These are phyloP conservation scores for Trilocha varians DNA, from an alignment of 2,888 invertebrate species.

Conservation along the genomic window DNA sequence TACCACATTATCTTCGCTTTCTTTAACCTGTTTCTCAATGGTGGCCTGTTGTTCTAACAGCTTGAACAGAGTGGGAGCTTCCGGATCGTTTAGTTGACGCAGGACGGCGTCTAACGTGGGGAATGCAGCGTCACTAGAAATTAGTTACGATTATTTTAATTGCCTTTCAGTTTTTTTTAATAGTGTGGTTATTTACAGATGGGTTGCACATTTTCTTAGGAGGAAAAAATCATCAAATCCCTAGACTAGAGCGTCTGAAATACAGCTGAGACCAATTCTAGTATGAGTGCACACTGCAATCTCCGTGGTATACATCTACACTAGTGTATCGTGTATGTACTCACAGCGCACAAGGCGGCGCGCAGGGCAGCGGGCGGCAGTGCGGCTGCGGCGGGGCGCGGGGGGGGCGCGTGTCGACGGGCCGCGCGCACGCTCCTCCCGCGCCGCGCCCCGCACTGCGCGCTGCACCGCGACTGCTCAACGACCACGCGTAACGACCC, in stretches of 20 bases:
- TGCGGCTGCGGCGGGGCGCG: constrained; percentile 39
- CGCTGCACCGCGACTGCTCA: constrained; percentile 90
- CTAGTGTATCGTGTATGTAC: constrained; percentile 25
- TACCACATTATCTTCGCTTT: constrained; percentile 48
- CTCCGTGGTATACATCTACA: too few relatives aligned
- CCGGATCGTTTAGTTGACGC: constrained; percentile 73
- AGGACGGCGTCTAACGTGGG: constrained; percentile 88
- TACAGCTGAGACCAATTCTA: too few relatives aligned
- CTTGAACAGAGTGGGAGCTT: constrained; percentile 77
- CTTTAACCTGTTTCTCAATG: constrained; percentile 70
- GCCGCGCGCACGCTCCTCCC: constrained; percentile 47
- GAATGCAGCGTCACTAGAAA: constrained; percentile 87
- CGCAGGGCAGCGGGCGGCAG: constrained; percentile 35
- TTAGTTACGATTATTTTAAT: too few relatives aligned
- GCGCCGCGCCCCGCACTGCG: constrained; percentile 82
- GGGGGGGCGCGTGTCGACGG: constrained; percentile 50
- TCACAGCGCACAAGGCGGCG: constrained; percentile 84
- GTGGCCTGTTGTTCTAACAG: constrained; percentile 81
- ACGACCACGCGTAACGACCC: constrained; percentile 95
- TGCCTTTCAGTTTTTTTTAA: too few relatives aligned
- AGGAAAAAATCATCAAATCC: too few relatives aligned
- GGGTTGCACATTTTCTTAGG: too few relatives aligned
- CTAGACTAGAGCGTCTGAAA: too few relatives aligned
- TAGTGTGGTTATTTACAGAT: too few relatives aligned
- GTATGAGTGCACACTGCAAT: too few relatives aligned